phyloP scores from a whole-genome alignment of 2,888 invertebrate species.

The Nudaria mundana region DNA sequence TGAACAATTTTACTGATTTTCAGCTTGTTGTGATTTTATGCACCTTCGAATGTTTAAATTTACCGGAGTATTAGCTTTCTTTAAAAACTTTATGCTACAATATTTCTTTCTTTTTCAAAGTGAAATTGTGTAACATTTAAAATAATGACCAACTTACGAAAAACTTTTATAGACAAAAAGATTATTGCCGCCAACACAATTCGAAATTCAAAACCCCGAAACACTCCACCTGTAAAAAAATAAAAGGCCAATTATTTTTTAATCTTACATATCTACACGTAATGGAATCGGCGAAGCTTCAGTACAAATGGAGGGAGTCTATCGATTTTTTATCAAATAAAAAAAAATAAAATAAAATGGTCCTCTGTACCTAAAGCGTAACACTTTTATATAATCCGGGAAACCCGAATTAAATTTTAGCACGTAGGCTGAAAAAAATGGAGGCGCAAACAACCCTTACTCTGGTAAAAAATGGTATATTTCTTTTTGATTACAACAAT shows the following conservation, averaged over 20 bases:
- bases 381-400: slow-evolving; percentile 72
- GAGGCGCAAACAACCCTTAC: slow-evolving; percentile 65
- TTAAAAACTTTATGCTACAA: too few species aligned
- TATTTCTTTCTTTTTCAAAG: too few species aligned
- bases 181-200: too few species aligned
- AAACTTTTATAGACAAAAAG: too few species aligned
- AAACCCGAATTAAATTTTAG: slow-evolving; percentile 77
- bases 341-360: slow-evolving; percentile 44
- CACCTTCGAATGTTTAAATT: too few species aligned
- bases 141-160: too few species aligned
- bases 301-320: slow-evolving; percentile 8
- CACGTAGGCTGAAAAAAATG: slow-evolving; percentile 69
- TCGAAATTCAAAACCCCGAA: neutral
- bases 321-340: slow-evolving; percentile 20
- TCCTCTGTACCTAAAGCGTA: slow-evolving; percentile 40
- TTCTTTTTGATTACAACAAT: slow-evolving; percentile 81
- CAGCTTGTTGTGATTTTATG: too few species aligned
- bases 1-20: too few species aligned
- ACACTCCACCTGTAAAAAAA: neutral
- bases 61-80: too few species aligned
- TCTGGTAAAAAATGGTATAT: slow-evolving; percentile 72
- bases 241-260: neutral
- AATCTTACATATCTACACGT: slow-evolving; percentile 5
- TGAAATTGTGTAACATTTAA: too few species aligned
- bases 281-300: slow-evolving; percentile 13